phyloP scores from a whole-genome alignment of 2,797 vertebrate genomes.

The Staurois parvus region DNA sequence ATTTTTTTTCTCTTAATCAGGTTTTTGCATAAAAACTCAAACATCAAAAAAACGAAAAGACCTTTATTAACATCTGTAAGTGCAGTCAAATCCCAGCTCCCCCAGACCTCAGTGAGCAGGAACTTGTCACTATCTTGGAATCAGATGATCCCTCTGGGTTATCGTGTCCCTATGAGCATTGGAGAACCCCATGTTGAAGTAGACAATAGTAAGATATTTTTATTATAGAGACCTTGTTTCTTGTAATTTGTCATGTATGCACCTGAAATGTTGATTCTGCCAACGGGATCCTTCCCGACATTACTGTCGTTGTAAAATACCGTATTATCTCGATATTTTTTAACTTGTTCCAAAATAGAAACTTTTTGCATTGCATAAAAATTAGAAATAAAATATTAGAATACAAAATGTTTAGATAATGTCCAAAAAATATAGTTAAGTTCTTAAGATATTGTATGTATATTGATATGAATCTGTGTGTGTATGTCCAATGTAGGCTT shows the following conservation, averaged over 20 bases:
- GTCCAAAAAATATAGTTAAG: too few relatives aligned
- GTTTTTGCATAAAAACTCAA: constrained; percentile 87
- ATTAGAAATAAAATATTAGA: too few relatives aligned
- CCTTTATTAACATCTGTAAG: constrained; percentile 90
- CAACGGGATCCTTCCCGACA: background rate
- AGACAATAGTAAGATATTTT: constrained; percentile 83
- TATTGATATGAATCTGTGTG: too few relatives aligned
- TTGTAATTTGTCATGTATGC: background rate
- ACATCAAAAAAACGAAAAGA: constrained; percentile 76
- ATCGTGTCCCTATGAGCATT: constrained; percentile 90
- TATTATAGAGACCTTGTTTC: background rate
- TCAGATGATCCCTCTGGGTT: constrained; percentile 85
- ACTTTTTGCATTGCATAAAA: too few relatives aligned
- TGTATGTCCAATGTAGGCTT: too few relatives aligned
- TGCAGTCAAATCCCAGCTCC: constrained; percentile 83
- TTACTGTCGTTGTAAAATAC: too few relatives aligned
- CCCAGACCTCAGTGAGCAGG: constrained; percentile 80
- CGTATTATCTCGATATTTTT: too few relatives aligned
- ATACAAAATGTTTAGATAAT: too few relatives aligned
- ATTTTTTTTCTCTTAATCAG: constrained; percentile 67
- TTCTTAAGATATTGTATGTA: too few relatives aligned
- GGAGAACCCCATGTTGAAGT: constrained; percentile 87
- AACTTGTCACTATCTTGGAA: constrained; percentile 85
- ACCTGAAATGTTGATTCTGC: background rate
- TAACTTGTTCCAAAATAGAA: too few relatives aligned